Base-by-base conservation (phyloP, 2,888 invertebrate species). In the Andrena chrysosceles region DNA sequence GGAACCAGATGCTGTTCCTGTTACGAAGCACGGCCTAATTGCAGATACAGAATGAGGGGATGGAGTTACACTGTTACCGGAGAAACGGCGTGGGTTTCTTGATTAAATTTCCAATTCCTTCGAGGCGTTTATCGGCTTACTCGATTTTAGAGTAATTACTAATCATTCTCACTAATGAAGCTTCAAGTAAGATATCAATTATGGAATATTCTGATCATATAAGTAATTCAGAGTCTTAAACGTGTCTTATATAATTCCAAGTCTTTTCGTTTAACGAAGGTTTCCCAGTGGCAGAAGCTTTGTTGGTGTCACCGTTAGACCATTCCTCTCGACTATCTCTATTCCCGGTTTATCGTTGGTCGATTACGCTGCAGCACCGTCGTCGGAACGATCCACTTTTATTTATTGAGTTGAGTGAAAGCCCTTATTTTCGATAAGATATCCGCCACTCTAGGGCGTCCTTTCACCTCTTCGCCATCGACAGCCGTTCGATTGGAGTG, bases 301-400 rank as follows among this genome's bases (percentile, higher is more conserved):
- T 16, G 42, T 16, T 16, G 23, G 23, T 26, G 10, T 10, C 31
- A 67, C 62, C 60, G 3, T 6, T 23, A 16, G 20, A 29, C 49
- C 78, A 79, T 76, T 83, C 31, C 63, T 42, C 23, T 29, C 35
- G 33, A 54, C 66, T 72, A 69, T 71, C 67, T 59, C 42, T 49
- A n/a, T 33, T 29, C n/a, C 48, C 49, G 23, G 31, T 35, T 42
- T 62, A 69, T 81, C 64, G 72, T 42, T 68, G 68, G 54, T 71
- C 64, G 80, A 85, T 85, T 75, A 85, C 63, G 60, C 35, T 26
- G 31, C 42, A 13, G 13, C 42, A 13, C 20, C 59, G 42, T 31
- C 20, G n/a, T 16, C 52, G 23, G 33, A 68, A 68, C 49, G 33
- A 29, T 63, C 54, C 69, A 75, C 59, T 75, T 62, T 74, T 73